Evolutionary conservation across 1,140 invertebrate genomes (phyloP), one percentile per base, ranked within the genome.

Genomic region (Aphelenchoides besseyi): DNA sequence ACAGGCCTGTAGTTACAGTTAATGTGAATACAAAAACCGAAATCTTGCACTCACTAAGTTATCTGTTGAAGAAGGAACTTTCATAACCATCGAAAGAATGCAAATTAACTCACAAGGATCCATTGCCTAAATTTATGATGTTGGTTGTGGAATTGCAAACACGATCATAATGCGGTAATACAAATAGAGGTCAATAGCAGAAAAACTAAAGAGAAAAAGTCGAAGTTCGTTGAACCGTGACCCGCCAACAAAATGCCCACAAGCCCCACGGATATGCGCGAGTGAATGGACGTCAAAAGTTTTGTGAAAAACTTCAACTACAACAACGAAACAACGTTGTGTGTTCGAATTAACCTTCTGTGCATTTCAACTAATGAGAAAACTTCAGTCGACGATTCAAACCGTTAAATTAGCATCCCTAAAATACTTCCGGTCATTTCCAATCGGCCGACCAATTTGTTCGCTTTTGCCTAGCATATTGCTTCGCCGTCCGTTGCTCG

Each of bases 21-120:
- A 59, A 52, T 64, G 5, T 35, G 3, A 59, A 35, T 53, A 53
- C 5, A 8, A 5, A 35, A 53, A 32, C 28, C 3, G 9, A 64
- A n/a, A 35, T 52, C n/a, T 53, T 32, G 3, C 0, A 66, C 63
- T 1, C 36, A 66, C 63, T 32, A 66, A 8, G 29, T 66, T 66
- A n/a, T 66, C 63, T 2, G 12, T 32, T 2, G 30, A 37, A 29
- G 63, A 29, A 12, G 30, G 63, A 23, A 66, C 30, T 33, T 66
- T 33, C 32, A 66, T 37, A 2, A 66, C 63, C 63, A 66, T 66
- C 16, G 63, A 66, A n/a, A 66, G 36, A 33, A 66, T 32, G 63
- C 63, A 66, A 36, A 66, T 66, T n/a, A 66, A 16, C 30, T 33
- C 63, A 53, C 63, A 66, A 8, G 18, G 12, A 53, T 66, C 63